Conservation (phyloP, 2,888 invertebrate genomes). For the Drosophila nr. perissopoda region DNA sequence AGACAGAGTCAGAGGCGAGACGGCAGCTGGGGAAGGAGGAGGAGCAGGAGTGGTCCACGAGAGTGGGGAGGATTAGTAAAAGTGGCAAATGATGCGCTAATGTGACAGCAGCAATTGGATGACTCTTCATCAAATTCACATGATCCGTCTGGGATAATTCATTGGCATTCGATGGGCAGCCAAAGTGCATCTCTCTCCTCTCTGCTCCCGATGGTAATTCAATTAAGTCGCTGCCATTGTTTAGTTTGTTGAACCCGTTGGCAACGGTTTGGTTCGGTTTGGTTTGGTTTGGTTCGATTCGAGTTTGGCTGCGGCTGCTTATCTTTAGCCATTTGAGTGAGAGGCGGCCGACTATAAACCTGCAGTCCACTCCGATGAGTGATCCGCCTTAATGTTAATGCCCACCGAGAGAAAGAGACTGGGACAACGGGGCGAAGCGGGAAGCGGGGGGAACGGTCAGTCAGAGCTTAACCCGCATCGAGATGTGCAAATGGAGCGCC, state of each 20-base stretch:
- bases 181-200: slow-evolving; percentile 19
- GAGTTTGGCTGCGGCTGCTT: slow-evolving; percentile 30
- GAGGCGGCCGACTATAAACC: slow-evolving; percentile 44
- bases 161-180: slow-evolving; percentile 56
- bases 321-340: slow-evolving; percentile 40
- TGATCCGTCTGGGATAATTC: slow-evolving; percentile 38
- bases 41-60: background rate
- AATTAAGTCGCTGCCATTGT: slow-evolving; percentile 69
- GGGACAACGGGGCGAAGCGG: background rate
- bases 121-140: slow-evolving; percentile 53
- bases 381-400: slow-evolving; percentile 73
- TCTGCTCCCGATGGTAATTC: slow-evolving; percentile 63
- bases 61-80: background rate
- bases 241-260: slow-evolving; percentile 69
- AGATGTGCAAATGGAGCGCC: slow-evolving; percentile 68
- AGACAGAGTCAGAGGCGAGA: slow-evolving; percentile 50
- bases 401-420: slow-evolving; percentile 23
- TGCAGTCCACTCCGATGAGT: slow-evolving; percentile 51
- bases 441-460: background rate
- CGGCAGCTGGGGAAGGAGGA: background rate
- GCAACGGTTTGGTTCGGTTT: background rate
- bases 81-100: slow-evolving; percentile 72
- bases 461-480: slow-evolving; percentile 63
- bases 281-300: background rate
- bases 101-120: slow-evolving; percentile 64